Evolutionary conservation across 2,888 invertebrate species (phyloP), one percentile per base, ranked within the genome.

Genomic region (Polia nebulosa): DNA sequence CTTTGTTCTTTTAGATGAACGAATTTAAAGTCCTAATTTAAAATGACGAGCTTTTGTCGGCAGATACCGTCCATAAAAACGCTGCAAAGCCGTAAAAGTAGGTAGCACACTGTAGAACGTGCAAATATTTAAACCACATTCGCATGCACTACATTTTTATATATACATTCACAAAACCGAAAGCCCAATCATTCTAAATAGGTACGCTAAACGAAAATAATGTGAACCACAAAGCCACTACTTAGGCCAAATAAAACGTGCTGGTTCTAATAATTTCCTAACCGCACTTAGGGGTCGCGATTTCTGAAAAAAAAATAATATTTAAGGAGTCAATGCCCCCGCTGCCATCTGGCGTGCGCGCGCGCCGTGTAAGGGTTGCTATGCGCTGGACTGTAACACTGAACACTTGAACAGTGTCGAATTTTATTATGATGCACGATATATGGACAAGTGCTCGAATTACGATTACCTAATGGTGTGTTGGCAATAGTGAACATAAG

Each of bases 231-330:
- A 89, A 86, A 84, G 80, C 85, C 78, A 72, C 88, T 89, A 89
- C 88, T 92, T 91, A 90, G 85, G 82, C 83, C 85, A 89, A 89
- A 91, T 92, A 90, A 92, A 90, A 91, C 83, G 83, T 81, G 83
- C 83, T 82, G 83, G 83, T 85, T 86, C 87, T 84, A 63, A 85
- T 88, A 89, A 88, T 90, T 89, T 86, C 84, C 78, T 85, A 89
- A 91, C 94, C 93, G 92, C 94, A 92, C 87, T 93, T 92, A 92
- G 90, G 93, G 94, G 93, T 94, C 91, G 93, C 93, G 89, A 92
- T 92, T 92, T 90, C 80, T 72, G 62, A 67, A 86, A 78, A 76
- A 88, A 90, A 90, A 91, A 90, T 87, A 76, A 86, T 84, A 87
- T 90, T 92, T 89, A 88, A 92, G 88, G 83, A 95, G 95, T 95